A percentile compares a stretch with the other conserved stretches of the same genome.
Evolutionary conservation across 2,888 invertebrate genomes (phyloP).

Genomic region (Nasonia oneida): DNA sequence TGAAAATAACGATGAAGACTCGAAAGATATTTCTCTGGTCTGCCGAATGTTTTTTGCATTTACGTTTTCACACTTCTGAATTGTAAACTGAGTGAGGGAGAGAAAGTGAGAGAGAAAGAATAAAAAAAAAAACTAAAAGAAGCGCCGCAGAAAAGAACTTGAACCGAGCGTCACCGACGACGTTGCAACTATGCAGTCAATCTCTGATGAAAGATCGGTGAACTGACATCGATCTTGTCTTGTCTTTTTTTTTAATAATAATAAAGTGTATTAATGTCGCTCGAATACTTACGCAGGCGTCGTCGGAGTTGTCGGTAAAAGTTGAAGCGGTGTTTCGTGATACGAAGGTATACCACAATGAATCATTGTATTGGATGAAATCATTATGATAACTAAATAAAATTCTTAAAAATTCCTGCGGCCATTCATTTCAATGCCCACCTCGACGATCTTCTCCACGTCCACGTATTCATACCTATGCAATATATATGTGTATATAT

Average conservation of each 20-base stretch:
- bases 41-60: conserved; percentile 66
- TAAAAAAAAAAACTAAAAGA: conserved; percentile 13
- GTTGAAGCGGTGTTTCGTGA: conserved; percentile 67
- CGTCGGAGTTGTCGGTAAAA: conserved; percentile 56
- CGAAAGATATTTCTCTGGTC: conserved; percentile 60
- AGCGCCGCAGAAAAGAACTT: conserved; percentile 51
- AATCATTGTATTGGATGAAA: conserved; percentile 78
- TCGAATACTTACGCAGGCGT: conserved; percentile 33
- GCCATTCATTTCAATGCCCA: conserved; percentile 51
- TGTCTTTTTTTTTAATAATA: conserved; percentile 27
- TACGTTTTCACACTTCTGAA: conserved; percentile 64
- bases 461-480: neutral
- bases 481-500: neutral
- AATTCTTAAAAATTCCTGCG: conserved; percentile 74
- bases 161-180: conserved; percentile 50
- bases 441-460: conserved; percentile 15
- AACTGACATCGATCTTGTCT: neutral
- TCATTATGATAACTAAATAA: conserved; percentile 79
- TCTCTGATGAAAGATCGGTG: conserved; percentile 38
- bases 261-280: conserved; percentile 4
- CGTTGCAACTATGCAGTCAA: conserved; percentile 42
- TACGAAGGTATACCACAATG: conserved; percentile 77
- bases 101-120: conserved; percentile 22
- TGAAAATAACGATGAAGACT: conserved; percentile 41
- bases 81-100: conserved; percentile 53